A percentile compares a stretch with the other conserved stretches of the same genome.
These are phyloP conservation scores for Falco columbarius DNA, from an alignment of 2,797 vertebrate species.

Conservation along the genomic window DNA sequence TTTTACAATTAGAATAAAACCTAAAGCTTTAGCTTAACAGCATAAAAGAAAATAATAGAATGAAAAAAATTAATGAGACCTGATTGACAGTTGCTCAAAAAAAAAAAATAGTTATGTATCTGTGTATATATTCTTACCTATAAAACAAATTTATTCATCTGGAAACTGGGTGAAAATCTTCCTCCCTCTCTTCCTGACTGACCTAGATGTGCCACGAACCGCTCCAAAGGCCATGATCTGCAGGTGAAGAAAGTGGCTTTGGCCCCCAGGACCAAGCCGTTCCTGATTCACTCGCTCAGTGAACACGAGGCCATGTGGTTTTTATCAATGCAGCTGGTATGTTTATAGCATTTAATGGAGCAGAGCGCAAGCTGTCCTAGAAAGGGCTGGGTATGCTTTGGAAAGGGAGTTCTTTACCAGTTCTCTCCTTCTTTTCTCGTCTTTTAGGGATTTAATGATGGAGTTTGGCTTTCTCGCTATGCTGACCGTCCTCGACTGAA, in stretches of 20 bases:
- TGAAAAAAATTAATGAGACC: not conserved
- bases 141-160: not conserved
- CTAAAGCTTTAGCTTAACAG: constrained; percentile 63
- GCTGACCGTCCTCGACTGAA: rapidly evolving
- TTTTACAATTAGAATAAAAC: constrained; percentile 74
- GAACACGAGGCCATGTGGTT: not conserved
- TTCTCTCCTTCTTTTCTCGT: not conserved
- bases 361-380: not conserved
- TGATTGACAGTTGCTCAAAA: constrained; percentile 12
- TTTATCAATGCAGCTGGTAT: not conserved
- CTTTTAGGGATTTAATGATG: not conserved
- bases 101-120: not conserved
- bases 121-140: not conserved
- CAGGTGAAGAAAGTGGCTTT: not conserved
- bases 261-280: not conserved
- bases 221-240: not conserved
- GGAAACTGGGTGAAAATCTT: not conserved
- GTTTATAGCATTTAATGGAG: not conserved
- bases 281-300: not conserved
- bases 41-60: constrained; percentile 47
- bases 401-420: not conserved
- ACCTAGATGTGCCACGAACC: not conserved
- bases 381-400: rapidly evolving
- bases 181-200: not conserved
- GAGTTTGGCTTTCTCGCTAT: not conserved